These are phyloP conservation scores for Morpho deidamia DNA, from an alignment of 2,888 invertebrate species.

Conservation along the genomic window DNA sequence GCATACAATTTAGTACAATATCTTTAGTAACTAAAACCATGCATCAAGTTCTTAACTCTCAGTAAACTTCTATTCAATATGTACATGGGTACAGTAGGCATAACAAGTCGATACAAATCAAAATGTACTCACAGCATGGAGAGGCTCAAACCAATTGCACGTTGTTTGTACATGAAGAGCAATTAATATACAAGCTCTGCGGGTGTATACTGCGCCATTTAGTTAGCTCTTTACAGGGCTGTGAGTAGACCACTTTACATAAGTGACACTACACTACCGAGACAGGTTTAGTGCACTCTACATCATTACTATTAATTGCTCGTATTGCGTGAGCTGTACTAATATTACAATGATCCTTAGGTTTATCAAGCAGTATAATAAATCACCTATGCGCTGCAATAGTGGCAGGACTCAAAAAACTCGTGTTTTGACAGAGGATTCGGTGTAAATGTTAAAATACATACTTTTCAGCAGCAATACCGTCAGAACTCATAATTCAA, in stretches of 20 bases:
- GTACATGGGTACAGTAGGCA: neutral
- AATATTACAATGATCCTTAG: too few relatives aligned
- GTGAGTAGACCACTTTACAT: constrained; percentile 3
- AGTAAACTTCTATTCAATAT: too few relatives aligned
- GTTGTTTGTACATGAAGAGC: neutral
- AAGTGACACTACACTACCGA: constrained; percentile 1
- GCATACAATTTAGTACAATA: too few relatives aligned
- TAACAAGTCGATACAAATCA: neutral
- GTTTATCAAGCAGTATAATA: too few relatives aligned
- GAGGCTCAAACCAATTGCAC: neutral
- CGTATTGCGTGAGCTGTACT: neutral
- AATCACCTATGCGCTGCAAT: too few relatives aligned
- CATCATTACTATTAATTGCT: neutral
- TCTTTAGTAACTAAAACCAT: neutral
- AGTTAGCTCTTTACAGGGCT: constrained; percentile 1
- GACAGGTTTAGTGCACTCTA: neutral
- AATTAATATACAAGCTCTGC: constrained; percentile 2
- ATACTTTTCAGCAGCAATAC: too few relatives aligned
- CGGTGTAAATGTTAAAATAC: too few relatives aligned
- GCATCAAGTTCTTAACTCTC: neutral
- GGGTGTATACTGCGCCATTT: neutral
- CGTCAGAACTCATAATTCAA: too few relatives aligned
- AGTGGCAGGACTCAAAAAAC: too few relatives aligned
- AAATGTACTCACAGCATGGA: neutral
- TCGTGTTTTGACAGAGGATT: too few relatives aligned